phyloP scores from a whole-genome alignment of 2,113 vertebrate species.

The Nerophis lumbriciformis region DNA sequence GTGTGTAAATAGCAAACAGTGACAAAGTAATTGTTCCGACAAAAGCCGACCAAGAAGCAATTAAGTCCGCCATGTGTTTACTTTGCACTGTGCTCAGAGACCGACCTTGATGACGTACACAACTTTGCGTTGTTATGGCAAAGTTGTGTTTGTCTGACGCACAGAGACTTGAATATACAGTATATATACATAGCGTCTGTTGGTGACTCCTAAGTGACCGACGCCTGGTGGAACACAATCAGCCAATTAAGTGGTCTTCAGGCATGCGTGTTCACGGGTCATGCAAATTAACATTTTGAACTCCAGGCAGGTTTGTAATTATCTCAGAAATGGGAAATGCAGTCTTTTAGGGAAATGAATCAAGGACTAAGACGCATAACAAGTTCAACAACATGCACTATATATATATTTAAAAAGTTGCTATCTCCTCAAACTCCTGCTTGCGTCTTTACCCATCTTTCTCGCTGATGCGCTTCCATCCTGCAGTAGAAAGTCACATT shows the following conservation, averaged over 20 bases:
- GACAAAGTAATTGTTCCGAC: neutral
- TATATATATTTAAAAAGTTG: no score
- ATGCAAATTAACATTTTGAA: neutral
- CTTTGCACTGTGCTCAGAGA: neutral
- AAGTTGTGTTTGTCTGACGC: neutral
- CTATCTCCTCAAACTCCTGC: no score
- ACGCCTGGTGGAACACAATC: neutral
- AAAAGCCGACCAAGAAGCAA: neutral
- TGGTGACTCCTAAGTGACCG: conserved; percentile 2
- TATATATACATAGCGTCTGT: neutral
- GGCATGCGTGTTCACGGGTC: neutral
- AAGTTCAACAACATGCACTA: no score
- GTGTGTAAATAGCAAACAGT: neutral
- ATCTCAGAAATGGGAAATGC: neutral
- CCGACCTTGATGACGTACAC: neutral
- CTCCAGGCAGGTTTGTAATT: neutral
- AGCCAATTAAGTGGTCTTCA: neutral
- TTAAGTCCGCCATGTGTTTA: neutral
- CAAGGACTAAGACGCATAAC: neutral
- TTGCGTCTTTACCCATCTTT: no score
- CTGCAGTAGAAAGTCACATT: conserved; percentile 6
- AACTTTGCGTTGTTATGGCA: neutral
- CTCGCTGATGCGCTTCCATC: no score
- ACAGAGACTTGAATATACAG: neutral
- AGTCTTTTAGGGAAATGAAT: neutral